Base-by-base conservation (phyloP, 2,113 vertebrate species). In the Sphaerodactylus townsendi region DNA sequence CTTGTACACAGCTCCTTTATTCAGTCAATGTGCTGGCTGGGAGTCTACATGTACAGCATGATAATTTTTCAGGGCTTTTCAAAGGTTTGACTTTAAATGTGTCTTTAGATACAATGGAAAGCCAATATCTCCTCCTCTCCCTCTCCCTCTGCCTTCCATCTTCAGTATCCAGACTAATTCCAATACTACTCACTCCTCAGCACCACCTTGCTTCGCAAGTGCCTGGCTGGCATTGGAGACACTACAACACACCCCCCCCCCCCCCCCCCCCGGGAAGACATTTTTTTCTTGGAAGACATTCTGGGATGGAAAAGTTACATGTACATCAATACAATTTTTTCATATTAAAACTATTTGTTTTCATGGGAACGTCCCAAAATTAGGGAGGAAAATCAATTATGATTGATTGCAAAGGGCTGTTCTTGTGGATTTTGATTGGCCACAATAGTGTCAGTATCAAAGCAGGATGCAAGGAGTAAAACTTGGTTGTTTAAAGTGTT, bases 11-110 rank as follows among this genome's bases (percentile, higher is more conserved):
- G 71, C 81, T 82, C 70, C 41, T 74, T 66, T 83, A 48, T 83
- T 74, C 71, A 83, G 81, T 75, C 71, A 83, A 48, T 75, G 81
- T 50, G 71, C 50, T 83, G n/a, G 71, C 81, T 83, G 44, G 41
- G 81, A 83, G 41, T 48, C 41, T 35, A 50, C 80, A 64, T 62
- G 80, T 62, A 46, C 50, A 50, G 71, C 59, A 75, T 83, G 41
- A 75, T 83, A 75, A 83, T 83, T 83, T 62, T 50, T 41, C 28
- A 13, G 59, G 28, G 70, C 70, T 82, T 82, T 75, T 82, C 39
- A 66, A 65, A 41, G 41, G 41, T 46, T 62, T 64, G 80, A 73
- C 56, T 75, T 82, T 65, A 83, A 74, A 74, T 48, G n/a, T 48
- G 41, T 65, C 70, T 82, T 82, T 46, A 74, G n/a, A 65, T 83